Evolutionary conservation across 2,797 vertebrate genomes (phyloP).

Genomic region (Paguma larvata): DNA sequence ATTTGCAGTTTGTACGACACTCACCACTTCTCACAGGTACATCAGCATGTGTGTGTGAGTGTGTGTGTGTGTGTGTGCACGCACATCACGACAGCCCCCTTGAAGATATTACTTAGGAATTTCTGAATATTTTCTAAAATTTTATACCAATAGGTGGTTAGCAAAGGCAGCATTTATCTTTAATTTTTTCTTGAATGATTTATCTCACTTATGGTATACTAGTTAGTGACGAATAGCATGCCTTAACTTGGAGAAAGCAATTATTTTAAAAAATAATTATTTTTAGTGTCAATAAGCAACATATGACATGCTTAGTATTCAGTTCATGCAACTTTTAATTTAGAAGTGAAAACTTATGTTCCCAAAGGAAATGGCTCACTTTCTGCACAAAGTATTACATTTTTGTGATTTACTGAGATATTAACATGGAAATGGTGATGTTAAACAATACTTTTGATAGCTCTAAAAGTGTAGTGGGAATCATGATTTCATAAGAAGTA

Average conservation of each 20-base stretch:
- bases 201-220: neutral
- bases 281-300: constrained; percentile 76
- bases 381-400: constrained; percentile 87
- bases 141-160: neutral
- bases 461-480: constrained; percentile 86
- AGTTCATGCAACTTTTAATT: constrained; percentile 88
- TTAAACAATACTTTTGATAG: constrained; percentile 88
- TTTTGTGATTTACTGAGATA: constrained; percentile 90
- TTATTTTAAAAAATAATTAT: neutral
- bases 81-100: neutral
- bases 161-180: neutral
- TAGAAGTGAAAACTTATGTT: constrained; percentile 86
- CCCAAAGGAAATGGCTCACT: constrained; percentile 83
- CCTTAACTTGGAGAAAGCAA: neutral
- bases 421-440: constrained; percentile 86
- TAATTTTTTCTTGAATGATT: neutral
- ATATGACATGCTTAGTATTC: constrained; percentile 70
- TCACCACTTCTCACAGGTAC: neutral
- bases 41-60: neutral
- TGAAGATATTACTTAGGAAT: neutral
- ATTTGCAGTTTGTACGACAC: neutral
- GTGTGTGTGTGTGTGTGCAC: neutral
- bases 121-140: neutral
- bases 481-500: constrained; percentile 87
- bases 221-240: neutral